Percentiles rank a stretch among this genome's conserved stretches.
These are phyloP conservation scores for Phasia obesa DNA, from an alignment of 2,888 invertebrate genomes.

Conservation along the genomic window DNA sequence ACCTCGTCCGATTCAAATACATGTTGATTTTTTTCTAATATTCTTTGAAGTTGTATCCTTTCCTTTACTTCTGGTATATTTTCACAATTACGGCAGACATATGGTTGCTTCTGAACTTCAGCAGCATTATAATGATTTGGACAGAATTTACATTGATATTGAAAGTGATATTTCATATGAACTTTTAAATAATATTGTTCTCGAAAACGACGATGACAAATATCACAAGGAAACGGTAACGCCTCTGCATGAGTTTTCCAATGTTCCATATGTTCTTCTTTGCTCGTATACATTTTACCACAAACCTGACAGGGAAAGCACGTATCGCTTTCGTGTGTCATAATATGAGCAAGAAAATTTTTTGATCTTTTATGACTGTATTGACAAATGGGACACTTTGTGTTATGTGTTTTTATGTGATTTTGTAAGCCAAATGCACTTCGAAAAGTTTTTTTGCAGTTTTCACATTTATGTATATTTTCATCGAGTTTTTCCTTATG, in stretches of 20 bases:
- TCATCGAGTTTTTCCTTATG: too few relatives aligned
- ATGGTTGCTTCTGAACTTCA: slow-evolving; percentile 73
- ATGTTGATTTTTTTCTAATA: slow-evolving; percentile 51
- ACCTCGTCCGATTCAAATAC: slow-evolving; percentile 36
- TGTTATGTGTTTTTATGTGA: too few relatives aligned
- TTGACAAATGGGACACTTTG: too few relatives aligned
- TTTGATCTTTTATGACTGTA: too few relatives aligned
- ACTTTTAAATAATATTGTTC: slow-evolving; percentile 74
- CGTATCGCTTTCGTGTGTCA: slow-evolving; percentile 72
- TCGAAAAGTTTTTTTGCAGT: too few relatives aligned
- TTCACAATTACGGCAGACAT: slow-evolving; percentile 72
- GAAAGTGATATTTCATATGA: slow-evolving; percentile 73
- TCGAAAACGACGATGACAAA: slow-evolving; percentile 75
- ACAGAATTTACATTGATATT: too few relatives aligned
- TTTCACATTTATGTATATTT: too few relatives aligned
- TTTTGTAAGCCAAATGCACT: too few relatives aligned
- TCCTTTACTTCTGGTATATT: slow-evolving; percentile 53
- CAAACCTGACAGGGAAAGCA: slow-evolving; percentile 75
- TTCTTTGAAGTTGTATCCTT: slow-evolving; percentile 34
- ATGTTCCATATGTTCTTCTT: slow-evolving; percentile 74
- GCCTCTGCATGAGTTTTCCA: slow-evolving; percentile 84
- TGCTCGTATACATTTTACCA: slow-evolving; percentile 71
- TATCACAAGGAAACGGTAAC: slow-evolving; percentile 82
- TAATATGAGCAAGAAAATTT: slow-evolving; percentile 25
- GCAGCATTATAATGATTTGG: slow-evolving; percentile 72